Evolutionary conservation across 2,797 vertebrate species (phyloP).

Genomic region (Pelochelys cantorii): DNA sequence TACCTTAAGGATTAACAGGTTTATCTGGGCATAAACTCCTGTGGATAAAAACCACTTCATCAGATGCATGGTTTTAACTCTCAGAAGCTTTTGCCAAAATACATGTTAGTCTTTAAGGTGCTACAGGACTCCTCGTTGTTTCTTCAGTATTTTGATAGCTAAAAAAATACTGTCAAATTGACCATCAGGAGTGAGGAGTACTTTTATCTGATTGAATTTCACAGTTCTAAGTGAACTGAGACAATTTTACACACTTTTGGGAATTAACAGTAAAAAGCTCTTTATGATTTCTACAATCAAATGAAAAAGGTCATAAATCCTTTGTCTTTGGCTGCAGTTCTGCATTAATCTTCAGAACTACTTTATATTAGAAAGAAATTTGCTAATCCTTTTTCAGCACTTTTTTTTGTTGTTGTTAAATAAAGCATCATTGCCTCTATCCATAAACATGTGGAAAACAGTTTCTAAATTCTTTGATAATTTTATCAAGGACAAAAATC

Average conservation of each 20-base stretch:
- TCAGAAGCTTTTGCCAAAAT: too few relatives aligned
- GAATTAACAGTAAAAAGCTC: background rate
- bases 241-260: background rate
- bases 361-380: background rate
- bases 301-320: background rate
- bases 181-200: background rate
- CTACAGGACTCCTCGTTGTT: too few relatives aligned
- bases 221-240: background rate
- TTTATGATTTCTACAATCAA: background rate
- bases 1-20: too few relatives aligned
- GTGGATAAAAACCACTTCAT: too few relatives aligned
- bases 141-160: background rate
- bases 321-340: background rate
- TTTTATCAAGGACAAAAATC: background rate
- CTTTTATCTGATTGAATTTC: background rate
- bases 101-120: too few relatives aligned
- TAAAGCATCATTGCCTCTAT: background rate
- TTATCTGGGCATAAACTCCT: too few relatives aligned
- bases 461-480: background rate
- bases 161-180: conserved; percentile 5
- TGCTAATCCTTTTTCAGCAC: background rate
- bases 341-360: background rate
- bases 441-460: background rate
- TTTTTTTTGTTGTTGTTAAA: background rate
- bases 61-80: too few relatives aligned